Conservation (phyloP, 2,797 vertebrate genomes). For the Galagoides demidoff region DNA sequence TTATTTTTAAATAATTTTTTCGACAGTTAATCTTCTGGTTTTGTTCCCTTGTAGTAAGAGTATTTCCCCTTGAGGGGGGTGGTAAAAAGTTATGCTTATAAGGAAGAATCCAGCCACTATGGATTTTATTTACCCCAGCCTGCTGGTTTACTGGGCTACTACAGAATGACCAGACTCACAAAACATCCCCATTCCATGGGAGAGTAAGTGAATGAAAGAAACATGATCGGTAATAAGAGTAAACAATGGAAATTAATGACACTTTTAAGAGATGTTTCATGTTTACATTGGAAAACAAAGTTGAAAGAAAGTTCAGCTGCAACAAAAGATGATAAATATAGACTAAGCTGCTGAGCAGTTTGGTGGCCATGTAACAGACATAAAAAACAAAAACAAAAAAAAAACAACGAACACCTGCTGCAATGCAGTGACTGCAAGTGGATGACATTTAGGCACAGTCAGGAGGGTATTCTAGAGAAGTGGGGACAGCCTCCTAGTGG, state of each 20-base stretch:
- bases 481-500: constrained; percentile 87
- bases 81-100: not conserved
- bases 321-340: constrained; percentile 85
- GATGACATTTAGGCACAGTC: constrained; percentile 88
- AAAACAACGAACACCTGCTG: constrained; percentile 82
- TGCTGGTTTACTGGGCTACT: not conserved
- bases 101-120: not conserved
- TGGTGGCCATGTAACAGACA: constrained; percentile 88
- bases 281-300: constrained; percentile 86
- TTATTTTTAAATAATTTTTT: constrained; percentile 45
- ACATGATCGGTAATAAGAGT: constrained; percentile 84
- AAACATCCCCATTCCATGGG: constrained; percentile 88
- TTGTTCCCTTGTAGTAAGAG: not conserved
- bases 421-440: constrained; percentile 88
- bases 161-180: constrained; percentile 89
- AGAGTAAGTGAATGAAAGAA: constrained; percentile 85
- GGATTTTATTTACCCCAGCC: not conserved
- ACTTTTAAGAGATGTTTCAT: constrained; percentile 85
- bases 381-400: constrained; percentile 35
- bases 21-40: constrained; percentile 21
- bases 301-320: constrained; percentile 89
- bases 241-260: constrained; percentile 88
- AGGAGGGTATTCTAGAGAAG: constrained; percentile 84
- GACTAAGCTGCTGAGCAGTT: constrained; percentile 88
- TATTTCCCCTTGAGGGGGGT: not conserved